Conservation (phyloP, 2,888 invertebrate genomes). For the Scaptomyza cyrtandrae region DNA sequence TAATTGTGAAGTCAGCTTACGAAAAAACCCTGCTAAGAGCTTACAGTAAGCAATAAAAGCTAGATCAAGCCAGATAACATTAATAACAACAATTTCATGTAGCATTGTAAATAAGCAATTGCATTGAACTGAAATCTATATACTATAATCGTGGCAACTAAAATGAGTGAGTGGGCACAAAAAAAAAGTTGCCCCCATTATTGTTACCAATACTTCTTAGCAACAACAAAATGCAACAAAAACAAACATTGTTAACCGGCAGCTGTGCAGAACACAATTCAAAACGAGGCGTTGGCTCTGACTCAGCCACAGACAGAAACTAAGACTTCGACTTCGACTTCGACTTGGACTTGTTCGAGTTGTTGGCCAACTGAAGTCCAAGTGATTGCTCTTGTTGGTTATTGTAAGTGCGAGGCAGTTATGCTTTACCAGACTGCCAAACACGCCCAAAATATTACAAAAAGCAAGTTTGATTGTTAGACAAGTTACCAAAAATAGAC, state of each 20-base stretch:
- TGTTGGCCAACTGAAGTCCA: constrained; percentile 36
- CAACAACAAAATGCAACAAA: constrained; percentile 43
- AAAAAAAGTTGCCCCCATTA: constrained; percentile 48
- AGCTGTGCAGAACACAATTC: background rate
- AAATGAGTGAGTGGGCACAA: constrained; percentile 25
- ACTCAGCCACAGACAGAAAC: constrained; percentile 6
- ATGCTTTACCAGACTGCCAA: background rate
- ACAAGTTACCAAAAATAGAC: constrained; percentile 80
- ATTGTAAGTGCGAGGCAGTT: constrained; percentile 34
- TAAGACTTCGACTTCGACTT: constrained; percentile 10
- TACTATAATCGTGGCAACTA: constrained; percentile 24
- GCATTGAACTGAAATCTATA: constrained; percentile 47
- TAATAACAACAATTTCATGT: background rate
- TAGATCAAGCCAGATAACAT: constrained; percentile 3
- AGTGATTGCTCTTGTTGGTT: constrained; percentile 56
- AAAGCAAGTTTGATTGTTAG: constrained; percentile 45
- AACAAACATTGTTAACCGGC: too few species aligned
- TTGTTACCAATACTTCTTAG: constrained; percentile 15
- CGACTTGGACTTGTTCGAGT: background rate
- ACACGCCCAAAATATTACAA: constrained; percentile 55
- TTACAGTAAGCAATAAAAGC: background rate
- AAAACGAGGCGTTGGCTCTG: constrained; percentile 50
- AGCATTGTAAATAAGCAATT: constrained; percentile 14
- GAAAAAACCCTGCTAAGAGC: background rate
- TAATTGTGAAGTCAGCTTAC: background rate